Evolutionary conservation across 2,113 vertebrate genomes (phyloP), one percentile per base, ranked within the genome.

Genomic region (Ctenomys sociabilis): DNA sequence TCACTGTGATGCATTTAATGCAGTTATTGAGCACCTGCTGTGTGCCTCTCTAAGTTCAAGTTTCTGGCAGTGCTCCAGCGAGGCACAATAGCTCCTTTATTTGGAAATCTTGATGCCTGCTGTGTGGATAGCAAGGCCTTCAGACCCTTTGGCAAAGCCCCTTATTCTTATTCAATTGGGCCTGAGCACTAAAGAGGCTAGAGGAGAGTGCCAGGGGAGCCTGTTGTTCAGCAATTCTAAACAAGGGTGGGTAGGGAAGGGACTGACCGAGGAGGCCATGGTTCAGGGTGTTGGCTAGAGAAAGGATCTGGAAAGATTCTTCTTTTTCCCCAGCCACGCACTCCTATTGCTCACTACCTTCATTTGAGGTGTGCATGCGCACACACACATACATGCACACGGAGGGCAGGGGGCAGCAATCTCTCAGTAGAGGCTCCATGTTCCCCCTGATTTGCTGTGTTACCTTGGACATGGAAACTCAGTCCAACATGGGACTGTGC

Each of bases 11-110:
- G 13, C 59, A 83, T 85, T 88, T 81, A 72, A 91, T 61, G 84
- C 77, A 88, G 68, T 72, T 84, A 84, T 89, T 75, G 91, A 94
- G 86, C 92, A 94, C 96, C 92, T 92, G 85, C 92, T 88, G 90
- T 52, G 63, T 94, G 88, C 88, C 37, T 17, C 92, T 77, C 64
- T 80, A 84, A 73, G 57, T 45, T 77, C 87, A 72, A 89, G 70
- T 66, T 26, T 63, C 80, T 83, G 91, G 83, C 61, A 86, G 43
- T 16, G 52, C 32, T 94, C 73, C 66, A 73, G 73, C 54, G 26
- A 35, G 84, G 70, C 68, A 94, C 63, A 84, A 22, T 49, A 89
- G 63, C 43, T 86, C 40, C 85, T 94, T 75, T 92, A 92, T 96
- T 92, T 97, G 92, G 72, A 85, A 81, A 77, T 92, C 83, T 85